Evolutionary conservation across 2,113 vertebrate genomes (phyloP).

Genomic region (Sapayoa aenigma): DNA sequence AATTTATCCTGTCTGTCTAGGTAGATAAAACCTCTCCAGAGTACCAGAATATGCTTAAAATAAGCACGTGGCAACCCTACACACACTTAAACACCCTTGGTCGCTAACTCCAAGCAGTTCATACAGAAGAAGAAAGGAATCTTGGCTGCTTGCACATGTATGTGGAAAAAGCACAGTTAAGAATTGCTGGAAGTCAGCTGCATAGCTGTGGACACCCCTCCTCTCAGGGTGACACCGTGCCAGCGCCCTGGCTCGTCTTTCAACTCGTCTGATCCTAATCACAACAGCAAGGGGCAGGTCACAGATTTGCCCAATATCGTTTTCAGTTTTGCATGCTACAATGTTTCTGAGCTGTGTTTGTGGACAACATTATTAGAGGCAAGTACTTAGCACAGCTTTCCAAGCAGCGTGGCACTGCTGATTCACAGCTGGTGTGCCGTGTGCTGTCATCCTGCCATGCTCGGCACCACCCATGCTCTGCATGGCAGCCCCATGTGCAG

Average conservation of each 20-base stretch:
- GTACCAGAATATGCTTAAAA: not conserved
- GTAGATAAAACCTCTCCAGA: not conserved
- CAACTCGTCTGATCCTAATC: not conserved
- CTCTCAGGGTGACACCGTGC: not conserved
- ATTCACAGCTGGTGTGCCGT: not conserved
- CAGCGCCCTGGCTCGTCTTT: not conserved
- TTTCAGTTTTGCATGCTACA: not conserved
- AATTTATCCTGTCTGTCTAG: not conserved
- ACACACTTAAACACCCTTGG: not conserved
- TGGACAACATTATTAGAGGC: not conserved
- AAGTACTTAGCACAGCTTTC: not conserved
- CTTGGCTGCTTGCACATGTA: not conserved
- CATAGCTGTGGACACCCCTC: not conserved
- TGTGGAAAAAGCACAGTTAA: not conserved
- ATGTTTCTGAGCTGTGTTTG: not conserved
- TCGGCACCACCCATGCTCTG: rapidly evolving
- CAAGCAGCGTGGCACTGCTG: not conserved
- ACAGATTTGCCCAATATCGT: not conserved
- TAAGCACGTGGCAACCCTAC: not conserved
- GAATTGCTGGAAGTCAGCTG: not conserved
- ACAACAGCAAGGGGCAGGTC: not conserved
- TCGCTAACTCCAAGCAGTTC: not conserved
- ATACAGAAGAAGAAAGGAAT: not conserved
- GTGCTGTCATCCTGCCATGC: rapidly evolving
- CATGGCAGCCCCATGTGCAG: rapidly evolving